A percentile compares a stretch with the other conserved stretches of the same genome.
Conservation (phyloP, 2,797 vertebrate genomes). For the Sebastes cheni region DNA sequence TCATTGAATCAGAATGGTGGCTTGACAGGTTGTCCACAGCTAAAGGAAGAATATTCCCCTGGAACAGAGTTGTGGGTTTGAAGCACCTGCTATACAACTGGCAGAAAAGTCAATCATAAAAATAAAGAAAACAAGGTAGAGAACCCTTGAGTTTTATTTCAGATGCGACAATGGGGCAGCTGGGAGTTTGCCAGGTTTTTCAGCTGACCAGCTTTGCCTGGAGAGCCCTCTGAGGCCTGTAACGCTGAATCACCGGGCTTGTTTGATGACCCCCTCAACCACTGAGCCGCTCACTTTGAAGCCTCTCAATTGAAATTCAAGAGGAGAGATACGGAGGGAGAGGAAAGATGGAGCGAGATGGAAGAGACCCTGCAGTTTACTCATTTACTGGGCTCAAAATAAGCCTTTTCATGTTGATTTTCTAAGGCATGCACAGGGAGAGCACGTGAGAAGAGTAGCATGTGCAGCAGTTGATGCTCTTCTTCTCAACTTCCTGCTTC, state of each 20-base stretch:
- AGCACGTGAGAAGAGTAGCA: not conserved
- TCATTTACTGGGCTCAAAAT: not conserved
- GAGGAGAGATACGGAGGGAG: slow-evolving; percentile 51
- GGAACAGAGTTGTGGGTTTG: not conserved
- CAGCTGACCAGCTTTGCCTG: slow-evolving; percentile 9
- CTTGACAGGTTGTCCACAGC: not conserved
- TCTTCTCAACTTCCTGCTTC: slow-evolving; percentile 19
- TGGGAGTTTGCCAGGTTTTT: slow-evolving; percentile 8
- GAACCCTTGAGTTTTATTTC: not conserved
- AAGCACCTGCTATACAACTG: not conserved
- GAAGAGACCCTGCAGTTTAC: not conserved
- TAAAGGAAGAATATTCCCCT: not conserved
- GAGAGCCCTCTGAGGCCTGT: slow-evolving; percentile 47
- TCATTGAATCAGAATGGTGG: not conserved
- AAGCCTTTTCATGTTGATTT: not conserved
- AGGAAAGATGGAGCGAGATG: not conserved
- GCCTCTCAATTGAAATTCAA: slow-evolving; percentile 83
- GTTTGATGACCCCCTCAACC: slow-evolving; percentile 74
- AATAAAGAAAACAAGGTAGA: not conserved
- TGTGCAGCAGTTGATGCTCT: not conserved
- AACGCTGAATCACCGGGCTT: slow-evolving; percentile 37
- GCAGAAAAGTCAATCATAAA: not conserved
- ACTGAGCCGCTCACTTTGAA: slow-evolving; percentile 81
- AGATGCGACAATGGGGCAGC: not conserved
- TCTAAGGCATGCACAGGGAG: not conserved